Conservation (phyloP, 2,113 vertebrate species). For the Cromileptes altivelis region DNA sequence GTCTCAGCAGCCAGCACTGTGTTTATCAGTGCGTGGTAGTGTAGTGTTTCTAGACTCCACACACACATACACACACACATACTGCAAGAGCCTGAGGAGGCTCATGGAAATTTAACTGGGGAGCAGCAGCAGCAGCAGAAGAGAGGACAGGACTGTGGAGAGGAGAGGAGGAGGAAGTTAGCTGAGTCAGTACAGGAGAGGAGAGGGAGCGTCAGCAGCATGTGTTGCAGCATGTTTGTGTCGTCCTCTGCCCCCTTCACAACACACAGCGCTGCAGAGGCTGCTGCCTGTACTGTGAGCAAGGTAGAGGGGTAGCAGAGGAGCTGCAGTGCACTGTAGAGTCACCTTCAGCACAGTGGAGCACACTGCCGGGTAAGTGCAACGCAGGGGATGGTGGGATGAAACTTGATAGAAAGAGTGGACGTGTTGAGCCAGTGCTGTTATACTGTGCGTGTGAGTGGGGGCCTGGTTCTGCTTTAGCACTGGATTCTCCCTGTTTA, state of each 20-base stretch:
- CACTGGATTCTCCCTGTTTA: slow-evolving; percentile 42
- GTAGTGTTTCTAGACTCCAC: slow-evolving; percentile 59
- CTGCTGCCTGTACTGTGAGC: slow-evolving; percentile 45
- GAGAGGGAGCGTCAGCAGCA: slow-evolving; percentile 73
- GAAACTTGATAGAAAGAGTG: slow-evolving; percentile 2
- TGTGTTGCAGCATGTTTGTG: slow-evolving; percentile 81
- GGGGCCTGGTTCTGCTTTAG: slow-evolving; percentile 17
- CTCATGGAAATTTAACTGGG: slow-evolving; percentile 78
- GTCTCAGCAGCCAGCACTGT: slow-evolving; percentile 36
- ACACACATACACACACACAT: slow-evolving; percentile 20
- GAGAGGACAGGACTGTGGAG: slow-evolving; percentile 49
- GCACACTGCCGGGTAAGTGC: slow-evolving; percentile 72
- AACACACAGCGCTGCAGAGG: slow-evolving; percentile 66
- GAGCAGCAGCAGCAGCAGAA: slow-evolving; percentile 47
- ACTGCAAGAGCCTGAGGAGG: slow-evolving; percentile 57
- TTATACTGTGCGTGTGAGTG: slow-evolving; percentile 14
- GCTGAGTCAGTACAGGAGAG: slow-evolving; percentile 76
- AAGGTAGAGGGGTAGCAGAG: slow-evolving; percentile 35
- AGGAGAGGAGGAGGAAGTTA: slow-evolving; percentile 64
- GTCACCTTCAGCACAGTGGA: slow-evolving; percentile 63
- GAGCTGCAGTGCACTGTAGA: slow-evolving; percentile 64
- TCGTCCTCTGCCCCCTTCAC: slow-evolving; percentile 59
- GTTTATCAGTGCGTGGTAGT: slow-evolving; percentile 47
- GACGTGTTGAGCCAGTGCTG: background rate
- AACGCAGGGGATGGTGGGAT: slow-evolving; percentile 7